Percentiles rank a stretch among this genome's conserved stretches.
Evolutionary conservation across 2,888 invertebrate genomes (phyloP).

Genomic region (Bimastos eiseni): DNA sequence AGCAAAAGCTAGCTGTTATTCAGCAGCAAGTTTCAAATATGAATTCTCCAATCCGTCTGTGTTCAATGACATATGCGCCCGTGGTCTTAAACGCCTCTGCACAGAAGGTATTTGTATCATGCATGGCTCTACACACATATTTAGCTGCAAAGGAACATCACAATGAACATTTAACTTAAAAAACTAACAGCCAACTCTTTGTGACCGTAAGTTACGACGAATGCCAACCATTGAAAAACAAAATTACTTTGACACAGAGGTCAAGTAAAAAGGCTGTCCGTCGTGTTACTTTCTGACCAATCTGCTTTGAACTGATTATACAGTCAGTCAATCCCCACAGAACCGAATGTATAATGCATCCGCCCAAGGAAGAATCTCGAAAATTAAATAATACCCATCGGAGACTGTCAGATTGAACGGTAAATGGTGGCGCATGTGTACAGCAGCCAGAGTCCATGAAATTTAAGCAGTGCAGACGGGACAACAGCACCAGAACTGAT

Average conservation of each 20-base stretch:
- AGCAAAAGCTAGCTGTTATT: conserved; percentile 8
- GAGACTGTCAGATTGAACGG: not conserved
- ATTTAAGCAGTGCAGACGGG: not conserved
- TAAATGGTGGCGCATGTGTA: conserved; percentile 3
- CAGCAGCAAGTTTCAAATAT: not conserved
- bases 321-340: not conserved
- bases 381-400: conserved; percentile 3
- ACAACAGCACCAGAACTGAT: not conserved
- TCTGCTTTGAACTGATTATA: not conserved
- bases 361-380: not conserved
- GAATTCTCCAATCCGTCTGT: not conserved
- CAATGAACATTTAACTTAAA: not conserved
- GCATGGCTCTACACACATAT: not conserved
- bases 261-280: not conserved
- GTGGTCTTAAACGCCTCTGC: not conserved
- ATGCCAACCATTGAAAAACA: not conserved
- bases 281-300: not conserved
- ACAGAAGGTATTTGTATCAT: not conserved
- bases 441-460: conserved; percentile 13
- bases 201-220: not conserved
- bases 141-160: too few species aligned
- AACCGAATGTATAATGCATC: not conserved
- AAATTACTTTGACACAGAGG: not conserved
- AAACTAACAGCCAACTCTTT: not conserved
- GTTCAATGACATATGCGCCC: not conserved